Base-by-base conservation (phyloP, 2,113 vertebrate genomes). In the Coptodon bakossiorum region DNA sequence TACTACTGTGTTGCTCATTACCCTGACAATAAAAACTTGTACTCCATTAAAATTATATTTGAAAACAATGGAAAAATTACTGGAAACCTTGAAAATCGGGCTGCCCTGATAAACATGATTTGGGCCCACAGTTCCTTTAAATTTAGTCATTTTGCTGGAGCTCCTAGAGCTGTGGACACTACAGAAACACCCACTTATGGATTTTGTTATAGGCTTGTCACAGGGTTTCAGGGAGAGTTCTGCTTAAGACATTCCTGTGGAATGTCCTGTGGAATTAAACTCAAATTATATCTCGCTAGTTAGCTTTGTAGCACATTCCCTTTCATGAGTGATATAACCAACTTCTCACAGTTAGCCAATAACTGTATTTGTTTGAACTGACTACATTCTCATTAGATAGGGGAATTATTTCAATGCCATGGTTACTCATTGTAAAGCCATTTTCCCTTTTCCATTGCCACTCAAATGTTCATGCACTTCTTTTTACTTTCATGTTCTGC, bases 401-500 rank as follows among this genome's bases (percentile, higher is more conserved):
- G 24, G 61, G 14, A 29, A 52, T 31, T 12, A 56, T 76, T 22
- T 68, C 17, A 29, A 6, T 3, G 2, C 24, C 9, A 27, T 78
- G 4, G 3, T 61, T 22, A 12, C 40, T 78, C 9, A 48, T 11
- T 31, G 24, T 0, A 24, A 29, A 71, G 6, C 16, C 50, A 50
- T 80, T 79, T 83, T 14, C 43, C 50, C 12, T 52, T 89, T 52
- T 81, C 34, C 57, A 78, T 61, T 43, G 5, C 19, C 19, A 40
- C n/a, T 83, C 14, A 81, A n/a, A 36, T 78, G 22, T 54, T 80
- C 34, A 27, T 43, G 3, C 43, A 29, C 24, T 40, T 78, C 48
- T 2, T 43, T 6, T 22, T 89, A 5, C 80, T 82, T 80, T 57
- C 1, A 16, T 86, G 34, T 40, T 38, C 16, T 73, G 34, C 13